Evolutionary conservation across 2,888 invertebrate species (phyloP).

Genomic region (Nebria brevicollis): DNA sequence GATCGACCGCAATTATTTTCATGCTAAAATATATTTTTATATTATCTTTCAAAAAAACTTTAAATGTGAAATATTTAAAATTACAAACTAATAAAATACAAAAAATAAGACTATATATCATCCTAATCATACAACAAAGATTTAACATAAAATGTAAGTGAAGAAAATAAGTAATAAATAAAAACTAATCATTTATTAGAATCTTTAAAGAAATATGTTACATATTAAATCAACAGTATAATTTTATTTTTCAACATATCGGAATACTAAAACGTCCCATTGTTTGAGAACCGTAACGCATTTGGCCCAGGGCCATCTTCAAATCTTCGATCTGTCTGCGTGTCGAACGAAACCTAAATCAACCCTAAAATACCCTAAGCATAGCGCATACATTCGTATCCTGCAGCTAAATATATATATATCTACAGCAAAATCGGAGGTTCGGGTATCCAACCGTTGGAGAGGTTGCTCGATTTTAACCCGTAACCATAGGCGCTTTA

Average conservation of each 20-base stretch:
- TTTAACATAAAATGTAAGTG: too few species aligned
- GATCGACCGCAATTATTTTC: too few species aligned
- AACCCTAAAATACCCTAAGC: slow-evolving; percentile 14
- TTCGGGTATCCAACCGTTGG: not conserved
- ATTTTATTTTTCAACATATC: not conserved
- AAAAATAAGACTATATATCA: too few species aligned
- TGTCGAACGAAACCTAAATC: slow-evolving; percentile 3
- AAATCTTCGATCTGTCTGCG: slow-evolving; percentile 37
- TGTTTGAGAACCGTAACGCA: slow-evolving; percentile 40
- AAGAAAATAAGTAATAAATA: not conserved
- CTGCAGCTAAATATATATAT: not conserved
- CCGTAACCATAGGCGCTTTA: not conserved
- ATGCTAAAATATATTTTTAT: too few species aligned
- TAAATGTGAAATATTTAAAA: too few species aligned
- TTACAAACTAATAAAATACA: too few species aligned
- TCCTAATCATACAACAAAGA: too few species aligned
- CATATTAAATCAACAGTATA: not conserved
- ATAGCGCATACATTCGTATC: not conserved
- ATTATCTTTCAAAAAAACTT: too few species aligned
- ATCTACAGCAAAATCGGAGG: not conserved
- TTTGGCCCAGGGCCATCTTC: slow-evolving; percentile 28
- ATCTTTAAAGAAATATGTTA: not conserved
- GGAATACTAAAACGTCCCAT: slow-evolving; percentile 6
- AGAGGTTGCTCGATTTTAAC: not conserved
- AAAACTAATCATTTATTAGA: not conserved